phyloP scores from a whole-genome alignment of 2,888 invertebrate species.

The Priocnemis perturbator region DNA sequence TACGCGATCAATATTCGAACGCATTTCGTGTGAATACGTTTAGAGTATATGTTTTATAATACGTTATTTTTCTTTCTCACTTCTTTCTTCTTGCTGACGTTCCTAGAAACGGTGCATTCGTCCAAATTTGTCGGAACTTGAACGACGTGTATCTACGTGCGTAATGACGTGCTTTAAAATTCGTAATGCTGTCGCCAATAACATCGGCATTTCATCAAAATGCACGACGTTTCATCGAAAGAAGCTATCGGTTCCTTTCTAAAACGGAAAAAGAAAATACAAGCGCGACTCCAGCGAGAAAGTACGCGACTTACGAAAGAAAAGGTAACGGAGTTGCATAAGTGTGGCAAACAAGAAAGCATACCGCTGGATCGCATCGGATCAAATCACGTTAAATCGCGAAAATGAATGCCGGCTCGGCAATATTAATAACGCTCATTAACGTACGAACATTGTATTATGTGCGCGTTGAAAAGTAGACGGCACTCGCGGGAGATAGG shows the following conservation, averaged over 20 bases:
- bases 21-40: too few species aligned
- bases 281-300: background rate
- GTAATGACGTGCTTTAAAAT: too few species aligned
- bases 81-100: too few species aligned
- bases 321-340: constrained; percentile 28
- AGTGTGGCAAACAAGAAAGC: background rate
- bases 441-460: background rate
- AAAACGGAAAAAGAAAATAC: constrained; percentile 7
- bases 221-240: background rate
- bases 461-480: too few species aligned
- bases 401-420: background rate
- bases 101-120: too few species aligned
- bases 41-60: too few species aligned
- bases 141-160: too few species aligned
- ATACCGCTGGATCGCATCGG: background rate
- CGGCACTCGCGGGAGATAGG: too few species aligned
- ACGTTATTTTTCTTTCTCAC: too few species aligned
- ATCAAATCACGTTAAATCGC: constrained; percentile 6
- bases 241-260: background rate
- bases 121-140: too few species aligned
- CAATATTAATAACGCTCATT: constrained; percentile 9
- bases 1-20: too few species aligned
- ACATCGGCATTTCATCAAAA: background rate
- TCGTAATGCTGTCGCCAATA: too few species aligned
- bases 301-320: constrained; percentile 32